Conservation (phyloP, 2,797 vertebrate species). For the Austrolebias charrua region DNA sequence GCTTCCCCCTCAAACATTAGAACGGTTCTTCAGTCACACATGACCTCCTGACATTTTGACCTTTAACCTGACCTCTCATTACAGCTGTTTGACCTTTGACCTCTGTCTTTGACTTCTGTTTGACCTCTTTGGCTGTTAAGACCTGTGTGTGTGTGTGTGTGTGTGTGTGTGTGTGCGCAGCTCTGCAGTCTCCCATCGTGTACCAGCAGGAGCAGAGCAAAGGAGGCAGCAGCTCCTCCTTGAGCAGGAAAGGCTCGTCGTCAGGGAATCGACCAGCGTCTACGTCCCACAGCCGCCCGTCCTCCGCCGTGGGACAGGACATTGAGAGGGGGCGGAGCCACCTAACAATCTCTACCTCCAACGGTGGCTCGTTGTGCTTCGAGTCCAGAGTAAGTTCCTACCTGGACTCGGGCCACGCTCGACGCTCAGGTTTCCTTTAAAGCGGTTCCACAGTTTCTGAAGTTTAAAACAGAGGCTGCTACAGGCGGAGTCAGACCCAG, state of each 20-base stretch:
- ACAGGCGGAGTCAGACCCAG: conserved; percentile 23
- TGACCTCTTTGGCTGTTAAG: no score
- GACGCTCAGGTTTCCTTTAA: not conserved
- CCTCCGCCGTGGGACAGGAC: conserved; percentile 54
- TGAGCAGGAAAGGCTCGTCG: conserved; percentile 83
- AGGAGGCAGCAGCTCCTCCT: conserved; percentile 73
- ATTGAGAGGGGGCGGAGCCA: conserved; percentile 63
- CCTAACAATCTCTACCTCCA: conserved; percentile 92
- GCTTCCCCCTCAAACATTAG: no score
- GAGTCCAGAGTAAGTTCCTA: conserved; percentile 83
- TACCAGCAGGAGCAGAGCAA: conserved; percentile 90
- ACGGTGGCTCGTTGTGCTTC: conserved; percentile 87
- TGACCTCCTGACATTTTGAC: no score
- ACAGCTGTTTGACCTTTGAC: no score
- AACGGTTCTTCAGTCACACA: no score
- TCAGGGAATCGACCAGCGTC: conserved; percentile 80
- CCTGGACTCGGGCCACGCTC: not conserved
- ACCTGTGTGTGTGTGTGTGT: no score
- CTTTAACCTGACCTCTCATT: no score
- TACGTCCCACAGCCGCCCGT: conserved; percentile 83
- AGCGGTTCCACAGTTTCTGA: not conserved
- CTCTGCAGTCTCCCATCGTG: conserved; percentile 94
- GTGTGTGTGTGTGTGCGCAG: conserved; percentile 62
- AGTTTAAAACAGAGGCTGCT: conserved; percentile 45
- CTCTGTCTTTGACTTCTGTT: no score